Percentiles rank a stretch among this genome's conserved stretches.
phyloP scores from a whole-genome alignment of 2,797 vertebrate genomes.

The Cyprinodon diabolis region DNA sequence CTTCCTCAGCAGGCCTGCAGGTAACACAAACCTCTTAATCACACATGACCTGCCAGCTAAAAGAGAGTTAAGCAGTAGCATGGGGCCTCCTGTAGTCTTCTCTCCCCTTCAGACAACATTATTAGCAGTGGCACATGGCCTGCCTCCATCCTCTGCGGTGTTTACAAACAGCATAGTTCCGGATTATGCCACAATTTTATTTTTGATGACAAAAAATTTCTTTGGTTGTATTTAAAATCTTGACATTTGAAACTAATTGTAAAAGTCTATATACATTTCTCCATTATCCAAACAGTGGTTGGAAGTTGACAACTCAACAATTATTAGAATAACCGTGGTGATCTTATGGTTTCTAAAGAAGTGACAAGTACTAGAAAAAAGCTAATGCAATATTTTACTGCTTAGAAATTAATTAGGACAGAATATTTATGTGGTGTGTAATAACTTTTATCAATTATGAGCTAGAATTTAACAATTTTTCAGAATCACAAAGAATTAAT shows the following conservation, averaged over 20 bases:
- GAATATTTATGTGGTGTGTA: neutral
- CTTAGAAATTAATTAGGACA: neutral
- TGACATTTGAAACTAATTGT: slow-evolving; percentile 30
- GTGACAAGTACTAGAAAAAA: slow-evolving; percentile 48
- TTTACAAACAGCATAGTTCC: slow-evolving; percentile 91
- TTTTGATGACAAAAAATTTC: slow-evolving; percentile 82
- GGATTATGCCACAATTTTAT: slow-evolving; percentile 78
- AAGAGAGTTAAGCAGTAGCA: slow-evolving; percentile 79
- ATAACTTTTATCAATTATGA: neutral
- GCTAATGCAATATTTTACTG: slow-evolving; percentile 17
- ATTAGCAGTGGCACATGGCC: slow-evolving; percentile 73
- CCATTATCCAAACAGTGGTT: slow-evolving; percentile 36
- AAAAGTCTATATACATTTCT: slow-evolving; percentile 18
- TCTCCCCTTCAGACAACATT: slow-evolving; percentile 67
- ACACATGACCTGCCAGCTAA: slow-evolving; percentile 86
- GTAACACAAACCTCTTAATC: slow-evolving; percentile 86
- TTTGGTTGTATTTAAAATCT: slow-evolving; percentile 86
- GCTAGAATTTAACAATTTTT: neutral
- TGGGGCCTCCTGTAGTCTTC: slow-evolving; percentile 73
- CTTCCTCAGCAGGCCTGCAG: slow-evolving; percentile 83
- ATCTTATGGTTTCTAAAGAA: slow-evolving; percentile 30
- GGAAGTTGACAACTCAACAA: slow-evolving; percentile 63
- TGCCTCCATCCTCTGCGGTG: slow-evolving; percentile 71
- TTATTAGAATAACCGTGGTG: slow-evolving; percentile 44
- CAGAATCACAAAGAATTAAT: neutral